phyloP scores from a whole-genome alignment of 1,140 invertebrate genomes.

The Aphidius ervi region DNA sequence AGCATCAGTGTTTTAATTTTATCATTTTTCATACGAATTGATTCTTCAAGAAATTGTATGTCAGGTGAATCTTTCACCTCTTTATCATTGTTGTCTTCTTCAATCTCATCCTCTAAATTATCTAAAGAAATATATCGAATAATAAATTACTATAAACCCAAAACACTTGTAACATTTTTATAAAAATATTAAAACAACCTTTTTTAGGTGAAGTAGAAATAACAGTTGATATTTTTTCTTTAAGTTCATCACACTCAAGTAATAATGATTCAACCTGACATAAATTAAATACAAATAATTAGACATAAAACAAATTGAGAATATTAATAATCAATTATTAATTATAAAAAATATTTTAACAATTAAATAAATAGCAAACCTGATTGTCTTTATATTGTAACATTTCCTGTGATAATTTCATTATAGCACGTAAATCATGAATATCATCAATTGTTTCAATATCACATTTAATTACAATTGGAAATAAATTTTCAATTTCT shows the following conservation, averaged over 20 bases:
- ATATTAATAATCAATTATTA: too few species aligned
- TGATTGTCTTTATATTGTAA: conserved; percentile 64
- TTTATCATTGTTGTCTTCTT: conserved; percentile 18
- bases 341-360: background rate
- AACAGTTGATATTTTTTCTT: conserved; percentile 38
- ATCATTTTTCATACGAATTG: conserved; percentile 60
- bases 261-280: conserved; percentile 52
- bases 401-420: conserved; percentile 61
- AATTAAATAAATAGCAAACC: conserved; percentile 42
- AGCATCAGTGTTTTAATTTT: conserved; percentile 63
- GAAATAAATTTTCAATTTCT: conserved; percentile 62
- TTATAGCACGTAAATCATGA: conserved; percentile 54
- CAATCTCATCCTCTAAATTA: conserved; percentile 25
- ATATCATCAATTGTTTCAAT: conserved; percentile 56
- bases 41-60: conserved; percentile 50
- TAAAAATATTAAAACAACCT: conserved; percentile 27
- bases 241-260: conserved; percentile 53
- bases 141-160: too few species aligned
- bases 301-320: background rate
- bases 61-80: conserved; percentile 35
- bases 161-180: background rate
- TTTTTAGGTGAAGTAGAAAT: conserved; percentile 32
- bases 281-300: conserved; percentile 1
- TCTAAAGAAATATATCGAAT: too few species aligned
- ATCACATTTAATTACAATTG: conserved; percentile 58